Conservation (phyloP, 2,797 vertebrate species). For the Lophius americanus region DNA sequence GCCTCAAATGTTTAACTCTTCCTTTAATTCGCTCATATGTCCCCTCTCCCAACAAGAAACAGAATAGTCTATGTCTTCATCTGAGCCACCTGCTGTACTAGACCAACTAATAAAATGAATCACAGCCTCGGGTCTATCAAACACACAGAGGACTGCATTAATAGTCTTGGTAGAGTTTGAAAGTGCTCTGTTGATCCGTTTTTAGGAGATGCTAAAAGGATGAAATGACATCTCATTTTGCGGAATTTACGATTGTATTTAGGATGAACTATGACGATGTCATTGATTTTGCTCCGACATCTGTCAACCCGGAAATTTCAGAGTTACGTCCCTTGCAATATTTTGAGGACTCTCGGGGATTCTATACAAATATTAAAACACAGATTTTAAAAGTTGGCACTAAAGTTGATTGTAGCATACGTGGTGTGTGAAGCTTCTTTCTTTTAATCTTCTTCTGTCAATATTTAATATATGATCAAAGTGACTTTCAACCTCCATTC, state of each 20-base stretch:
- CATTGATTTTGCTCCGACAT: neutral
- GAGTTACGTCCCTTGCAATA: neutral
- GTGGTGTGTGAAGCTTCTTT: slow-evolving; percentile 5
- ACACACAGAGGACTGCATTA: too few species aligned
- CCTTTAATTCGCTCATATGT: neutral
- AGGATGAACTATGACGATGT: too few species aligned
- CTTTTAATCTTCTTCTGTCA: slow-evolving; percentile 5
- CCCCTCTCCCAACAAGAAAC: neutral
- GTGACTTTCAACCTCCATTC: slow-evolving; percentile 4
- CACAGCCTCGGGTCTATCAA: too few species aligned
- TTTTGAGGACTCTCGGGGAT: neutral
- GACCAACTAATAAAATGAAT: neutral
- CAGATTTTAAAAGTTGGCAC: neutral
- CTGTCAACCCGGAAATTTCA: neutral
- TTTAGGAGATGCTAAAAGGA: too few species aligned
- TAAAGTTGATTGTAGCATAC: neutral
- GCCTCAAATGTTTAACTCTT: too few species aligned
- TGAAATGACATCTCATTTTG: too few species aligned
- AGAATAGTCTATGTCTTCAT: neutral
- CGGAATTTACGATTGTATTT: too few species aligned
- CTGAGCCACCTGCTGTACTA: neutral
- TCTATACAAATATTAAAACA: neutral
- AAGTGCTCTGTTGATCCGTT: too few species aligned
- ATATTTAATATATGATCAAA: slow-evolving; percentile 17
- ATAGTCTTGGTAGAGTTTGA: too few species aligned